phyloP scores from a whole-genome alignment of 2,888 invertebrate genomes.

The Leptopterna dolabrata region DNA sequence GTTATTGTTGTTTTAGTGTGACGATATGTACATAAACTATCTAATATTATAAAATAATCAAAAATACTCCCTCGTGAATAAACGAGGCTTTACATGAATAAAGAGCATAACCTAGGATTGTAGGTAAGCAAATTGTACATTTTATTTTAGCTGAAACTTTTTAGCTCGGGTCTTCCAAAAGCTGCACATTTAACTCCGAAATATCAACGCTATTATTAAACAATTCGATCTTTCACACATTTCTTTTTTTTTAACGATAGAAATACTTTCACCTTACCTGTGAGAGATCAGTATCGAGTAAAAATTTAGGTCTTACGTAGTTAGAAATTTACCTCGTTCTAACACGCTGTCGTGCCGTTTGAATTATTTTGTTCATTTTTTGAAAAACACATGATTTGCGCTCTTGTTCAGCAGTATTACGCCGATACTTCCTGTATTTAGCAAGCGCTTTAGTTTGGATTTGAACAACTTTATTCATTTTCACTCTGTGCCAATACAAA shows the following conservation, averaged over 20 bases:
- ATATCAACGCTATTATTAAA: background rate
- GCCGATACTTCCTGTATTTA: background rate
- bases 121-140: background rate
- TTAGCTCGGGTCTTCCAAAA: background rate
- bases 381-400: too few relatives aligned
- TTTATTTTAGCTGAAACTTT: background rate
- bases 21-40: background rate
- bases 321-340: background rate
- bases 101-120: background rate
- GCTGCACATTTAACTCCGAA: background rate
- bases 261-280: too few relatives aligned
- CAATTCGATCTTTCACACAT: background rate
- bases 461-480: background rate
- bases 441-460: background rate
- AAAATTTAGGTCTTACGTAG: background rate
- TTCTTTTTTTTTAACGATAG: too few relatives aligned
- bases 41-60: background rate
- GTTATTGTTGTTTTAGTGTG: too few relatives aligned
- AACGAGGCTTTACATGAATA: background rate
- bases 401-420: background rate
- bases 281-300: too few relatives aligned
- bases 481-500: slow-evolving; percentile 38
- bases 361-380: too few relatives aligned
- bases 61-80: background rate
- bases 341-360: too few relatives aligned